phyloP scores from a whole-genome alignment of 2,113 vertebrate genomes.

The Picathartes gymnocephalus region DNA sequence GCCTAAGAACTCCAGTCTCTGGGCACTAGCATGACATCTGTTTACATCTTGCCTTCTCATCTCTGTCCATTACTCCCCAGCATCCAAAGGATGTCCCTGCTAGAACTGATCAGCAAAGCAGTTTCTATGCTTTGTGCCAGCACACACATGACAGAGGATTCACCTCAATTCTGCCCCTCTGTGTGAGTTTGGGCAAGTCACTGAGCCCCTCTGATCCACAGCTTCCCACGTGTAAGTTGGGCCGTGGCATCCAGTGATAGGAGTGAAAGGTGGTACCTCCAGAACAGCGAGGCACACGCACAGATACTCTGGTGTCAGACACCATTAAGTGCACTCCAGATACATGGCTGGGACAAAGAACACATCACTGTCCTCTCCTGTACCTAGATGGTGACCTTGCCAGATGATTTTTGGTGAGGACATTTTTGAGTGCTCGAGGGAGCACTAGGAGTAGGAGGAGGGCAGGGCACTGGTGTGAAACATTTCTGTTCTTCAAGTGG shows the following conservation, averaged over 20 bases:
- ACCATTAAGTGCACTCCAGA: background rate
- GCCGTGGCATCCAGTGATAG: accelerated
- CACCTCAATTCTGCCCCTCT: accelerated
- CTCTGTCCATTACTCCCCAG: background rate
- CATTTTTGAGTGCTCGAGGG: accelerated
- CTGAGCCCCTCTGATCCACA: background rate
- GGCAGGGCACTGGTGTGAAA: background rate
- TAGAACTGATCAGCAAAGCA: background rate
- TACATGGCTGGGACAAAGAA: accelerated
- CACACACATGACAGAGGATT: background rate
- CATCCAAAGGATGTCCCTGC: background rate
- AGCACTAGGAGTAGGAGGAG: background rate
- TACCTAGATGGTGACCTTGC: background rate
- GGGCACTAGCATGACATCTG: background rate
- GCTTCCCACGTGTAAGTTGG: background rate
- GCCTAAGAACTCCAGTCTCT: background rate
- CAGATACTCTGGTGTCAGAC: background rate
- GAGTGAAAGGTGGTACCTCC: accelerated
- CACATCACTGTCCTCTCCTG: background rate
- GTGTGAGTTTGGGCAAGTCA: background rate
- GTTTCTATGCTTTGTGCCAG: background rate
- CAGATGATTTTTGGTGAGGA: background rate
- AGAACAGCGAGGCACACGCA: accelerated
- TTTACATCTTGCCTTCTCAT: background rate
- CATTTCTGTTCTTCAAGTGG: background rate